Base-by-base conservation (phyloP, 2,888 invertebrate genomes). In the Meliscaeva auricollis region DNA sequence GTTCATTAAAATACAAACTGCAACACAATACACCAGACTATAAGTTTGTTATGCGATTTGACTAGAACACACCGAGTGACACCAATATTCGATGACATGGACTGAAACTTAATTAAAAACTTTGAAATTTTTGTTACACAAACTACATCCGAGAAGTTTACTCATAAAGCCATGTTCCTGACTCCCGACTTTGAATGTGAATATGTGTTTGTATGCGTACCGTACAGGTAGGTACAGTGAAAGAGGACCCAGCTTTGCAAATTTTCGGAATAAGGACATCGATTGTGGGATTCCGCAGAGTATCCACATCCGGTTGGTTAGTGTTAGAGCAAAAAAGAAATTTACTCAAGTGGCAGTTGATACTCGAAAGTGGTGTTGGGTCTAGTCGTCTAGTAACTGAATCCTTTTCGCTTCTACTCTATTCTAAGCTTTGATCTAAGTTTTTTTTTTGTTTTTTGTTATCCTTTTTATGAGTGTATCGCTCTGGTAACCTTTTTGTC, bases 31-130 rank as follows among this genome's bases (percentile, higher is more conserved):
- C 0, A 15, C 15, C 15, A 17, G 30, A 54, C 54, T 54, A 54
- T 54, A 30, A 15, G 7, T 30, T 17, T 75, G 52, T 70, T 70
- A 62, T 70, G 54, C 41, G 48, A 69, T 74, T 81, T 81, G 62
- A 76, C 81, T 76, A 50, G 30, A 35, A 56, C 56, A 75, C 62
- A 69, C 72, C 70, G 62, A 66, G 58, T 82, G 76, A 60, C 66
- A 72, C 76, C 52, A 72, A 66, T 70, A 66, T 72, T 52, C 76
- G 66, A 76, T 68, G 88, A 89, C 89, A 88, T 88, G 88, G 85
- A 89, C 88, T 88, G 88, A 89, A 89, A 89, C 89, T 89, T 89
- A 89, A 89, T 89, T 89, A 89, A 89, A 89, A 89, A 89, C 88
- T 89, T 89, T 89, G 84, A 80, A 64, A 88, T 87, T 87, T 84